Percentiles rank a stretch among this genome's conserved stretches.
phyloP scores from a whole-genome alignment of 2,113 vertebrate species.

The Pyrgilauda ruficollis region DNA sequence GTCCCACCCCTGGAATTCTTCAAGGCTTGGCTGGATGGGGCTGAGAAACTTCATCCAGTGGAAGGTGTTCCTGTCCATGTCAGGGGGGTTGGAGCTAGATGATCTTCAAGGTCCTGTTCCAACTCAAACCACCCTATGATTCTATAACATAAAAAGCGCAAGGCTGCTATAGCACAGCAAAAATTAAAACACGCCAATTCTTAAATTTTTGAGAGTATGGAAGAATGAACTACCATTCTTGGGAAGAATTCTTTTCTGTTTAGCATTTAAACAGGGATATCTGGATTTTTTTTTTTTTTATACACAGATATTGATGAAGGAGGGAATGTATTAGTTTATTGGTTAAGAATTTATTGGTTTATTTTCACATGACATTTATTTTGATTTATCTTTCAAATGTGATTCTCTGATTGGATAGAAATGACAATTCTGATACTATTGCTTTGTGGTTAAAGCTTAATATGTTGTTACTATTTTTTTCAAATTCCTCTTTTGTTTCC shows the following conservation, averaged over 20 bases:
- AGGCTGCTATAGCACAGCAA: background rate
- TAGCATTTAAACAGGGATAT: background rate
- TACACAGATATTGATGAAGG: background rate
- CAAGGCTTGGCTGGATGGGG: background rate
- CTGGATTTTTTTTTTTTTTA: background rate
- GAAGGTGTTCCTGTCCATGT: background rate
- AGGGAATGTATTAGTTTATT: background rate
- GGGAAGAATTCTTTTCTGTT: background rate
- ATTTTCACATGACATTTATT: background rate
- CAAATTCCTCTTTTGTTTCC: background rate
- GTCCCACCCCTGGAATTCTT: background rate
- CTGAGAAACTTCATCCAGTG: background rate
- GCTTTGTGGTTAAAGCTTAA: background rate
- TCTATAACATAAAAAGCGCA: background rate
- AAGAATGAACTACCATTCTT: background rate
- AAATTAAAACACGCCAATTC: background rate
- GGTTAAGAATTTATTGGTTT: background rate
- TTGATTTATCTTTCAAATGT: background rate
- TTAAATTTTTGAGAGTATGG: background rate
- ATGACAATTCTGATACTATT: background rate
- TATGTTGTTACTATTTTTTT: background rate
- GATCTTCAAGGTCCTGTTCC: background rate
- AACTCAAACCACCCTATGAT: background rate
- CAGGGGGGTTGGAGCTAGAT: background rate
- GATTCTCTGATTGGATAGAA: background rate